A percentile compares a stretch with the other conserved stretches of the same genome.
phyloP scores from a whole-genome alignment of 2,888 invertebrate genomes.

The Tachina fera region DNA sequence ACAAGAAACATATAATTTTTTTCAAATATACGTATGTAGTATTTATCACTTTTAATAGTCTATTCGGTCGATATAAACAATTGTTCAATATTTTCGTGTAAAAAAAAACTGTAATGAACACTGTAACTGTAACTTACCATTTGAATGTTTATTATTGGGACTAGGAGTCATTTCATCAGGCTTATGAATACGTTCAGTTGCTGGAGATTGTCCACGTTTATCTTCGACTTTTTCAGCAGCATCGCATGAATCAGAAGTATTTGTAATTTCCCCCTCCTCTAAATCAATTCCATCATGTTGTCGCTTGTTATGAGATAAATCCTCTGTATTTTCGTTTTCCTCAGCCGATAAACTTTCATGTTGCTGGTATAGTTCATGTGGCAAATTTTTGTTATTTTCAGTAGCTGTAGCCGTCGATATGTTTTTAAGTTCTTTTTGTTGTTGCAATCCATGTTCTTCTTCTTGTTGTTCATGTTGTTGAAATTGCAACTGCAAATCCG shows the following conservation, averaged over 20 bases:
- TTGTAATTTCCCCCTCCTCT: slow-evolving; percentile 28
- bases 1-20: neutral
- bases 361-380: slow-evolving; percentile 25
- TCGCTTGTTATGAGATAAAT: neutral
- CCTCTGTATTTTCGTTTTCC: neutral
- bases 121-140: slow-evolving; percentile 48
- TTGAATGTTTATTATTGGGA: slow-evolving; percentile 29
- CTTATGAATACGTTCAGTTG: slow-evolving; percentile 7
- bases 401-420: neutral
- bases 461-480: slow-evolving; percentile 2
- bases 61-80: slow-evolving; percentile 43
- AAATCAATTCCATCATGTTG: slow-evolving; percentile 2
- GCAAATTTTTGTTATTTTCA: slow-evolving; percentile 32
- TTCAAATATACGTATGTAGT: slow-evolving; percentile 34
- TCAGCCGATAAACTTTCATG: neutral
- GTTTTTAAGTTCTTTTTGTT: slow-evolving; percentile 35
- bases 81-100: slow-evolving; percentile 10
- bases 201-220: slow-evolving; percentile 6
- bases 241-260: slow-evolving; percentile 25
- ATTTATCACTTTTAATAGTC: slow-evolving; percentile 51
- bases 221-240: slow-evolving; percentile 15
- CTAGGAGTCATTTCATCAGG: slow-evolving; percentile 14
- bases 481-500: slow-evolving; percentile 50
- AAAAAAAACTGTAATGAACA: neutral
- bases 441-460: neutral